Evolutionary conservation across 2,797 vertebrate genomes (phyloP), one percentile per base, ranked within the genome.

Genomic region (Brachyrhaphis roseni): DNA sequence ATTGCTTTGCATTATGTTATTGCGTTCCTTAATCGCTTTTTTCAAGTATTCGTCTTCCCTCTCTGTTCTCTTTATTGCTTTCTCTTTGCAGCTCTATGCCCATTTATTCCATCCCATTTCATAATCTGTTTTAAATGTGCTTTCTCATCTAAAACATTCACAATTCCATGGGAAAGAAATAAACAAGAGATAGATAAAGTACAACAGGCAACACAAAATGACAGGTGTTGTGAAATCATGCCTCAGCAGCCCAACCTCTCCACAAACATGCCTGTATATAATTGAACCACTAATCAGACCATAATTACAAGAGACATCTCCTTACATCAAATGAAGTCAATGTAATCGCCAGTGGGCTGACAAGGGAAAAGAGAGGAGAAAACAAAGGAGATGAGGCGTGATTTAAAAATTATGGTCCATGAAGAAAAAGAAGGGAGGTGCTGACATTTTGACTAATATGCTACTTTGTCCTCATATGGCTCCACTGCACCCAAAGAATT

Each of bases 401-500:
- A 88, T 89, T 47, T 73, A 90, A 88, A 92, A 89, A 87, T 92
- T 90, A 93, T 92, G 90, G 88, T 71, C 90, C 93, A 84, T 93
- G 90, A 91, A 93, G 86, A 90, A 90, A 90, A 88, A 90, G 85
- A 91, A 90, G 87, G 80, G 87, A 88, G 89, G 90, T 90, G 86
- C 83, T 93, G 93, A 94, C 93, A 92, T 90, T 93, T 93, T 93
- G 93, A 94, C 87, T 84, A 90, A 93, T 92, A 86, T 75, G 89
- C 86, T 79, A 41, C 75, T 81, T 84, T 90, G 87, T 82, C 78
- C 49, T 73, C 81, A 74, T 79, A 43, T 20, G 84, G 77, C 81
- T 87, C 46, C 3, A 66, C 79, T 78, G 57, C 84, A 80, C 76
- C 16, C 77, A 18, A 57, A 72, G 78, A 84, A 78, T 79, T 57